Evolutionary conservation across 92 coral and sea anemone genomes (phyloP).

Genomic region (Palythoa grandiflora): DNA sequence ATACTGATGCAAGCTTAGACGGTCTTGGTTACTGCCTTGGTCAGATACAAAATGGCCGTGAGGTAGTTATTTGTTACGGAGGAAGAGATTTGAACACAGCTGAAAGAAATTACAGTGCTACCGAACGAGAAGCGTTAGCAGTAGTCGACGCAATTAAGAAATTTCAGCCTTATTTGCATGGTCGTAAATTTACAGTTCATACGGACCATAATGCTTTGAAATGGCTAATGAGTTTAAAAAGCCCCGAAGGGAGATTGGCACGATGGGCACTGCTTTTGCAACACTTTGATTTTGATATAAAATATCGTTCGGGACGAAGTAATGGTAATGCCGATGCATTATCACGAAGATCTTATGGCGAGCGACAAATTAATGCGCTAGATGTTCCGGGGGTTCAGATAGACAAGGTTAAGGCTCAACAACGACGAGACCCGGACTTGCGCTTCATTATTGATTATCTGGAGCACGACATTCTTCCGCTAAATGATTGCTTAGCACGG

Average conservation of each 20-base stretch:
- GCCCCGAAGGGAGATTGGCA: neutral
- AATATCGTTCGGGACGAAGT: conserved; percentile 11
- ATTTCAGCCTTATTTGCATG: conserved; percentile 34
- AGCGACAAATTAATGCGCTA: neutral
- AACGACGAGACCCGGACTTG: conserved; percentile 50
- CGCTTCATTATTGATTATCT: conserved; percentile 46
- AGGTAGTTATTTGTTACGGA: conserved; percentile 40
- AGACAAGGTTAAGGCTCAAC: neutral
- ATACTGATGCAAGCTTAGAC: conserved; percentile 47
- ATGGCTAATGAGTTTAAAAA: conserved; percentile 7
- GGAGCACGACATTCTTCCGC: conserved; percentile 51
- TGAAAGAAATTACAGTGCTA: conserved; percentile 45
- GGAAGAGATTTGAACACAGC: conserved; percentile 44
- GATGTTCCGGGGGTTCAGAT: conserved; percentile 47
- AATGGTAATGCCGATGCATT: conserved; percentile 16
- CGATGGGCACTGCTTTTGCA: neutral
- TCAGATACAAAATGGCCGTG: conserved; percentile 30
- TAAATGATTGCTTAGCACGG: conserved; percentile 28
- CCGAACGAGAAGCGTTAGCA: conserved; percentile 48
- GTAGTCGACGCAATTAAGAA: conserved; percentile 45
- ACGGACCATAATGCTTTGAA: conserved; percentile 47
- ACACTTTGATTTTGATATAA: conserved; percentile 12
- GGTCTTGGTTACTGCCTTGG: conserved; percentile 49
- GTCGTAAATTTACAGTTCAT: conserved; percentile 36
- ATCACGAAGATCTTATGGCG: conserved; percentile 5